These are phyloP conservation scores for Pluvialis apricaria DNA, from an alignment of 2,113 vertebrate species.

Conservation along the genomic window DNA sequence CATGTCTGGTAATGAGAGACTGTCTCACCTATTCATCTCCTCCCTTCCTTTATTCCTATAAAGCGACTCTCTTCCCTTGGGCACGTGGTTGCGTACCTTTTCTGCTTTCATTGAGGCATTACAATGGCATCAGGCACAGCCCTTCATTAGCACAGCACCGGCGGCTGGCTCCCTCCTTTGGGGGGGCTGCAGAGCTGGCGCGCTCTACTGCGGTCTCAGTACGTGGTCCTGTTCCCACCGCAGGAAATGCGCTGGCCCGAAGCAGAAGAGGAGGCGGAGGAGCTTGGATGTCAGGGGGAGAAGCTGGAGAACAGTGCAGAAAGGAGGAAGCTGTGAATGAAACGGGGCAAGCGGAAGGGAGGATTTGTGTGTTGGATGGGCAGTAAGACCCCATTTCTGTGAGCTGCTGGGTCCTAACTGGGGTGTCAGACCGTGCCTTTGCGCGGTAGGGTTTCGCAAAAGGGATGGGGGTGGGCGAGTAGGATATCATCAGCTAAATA, in stretches of 20 bases:
- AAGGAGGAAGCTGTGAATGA: background rate
- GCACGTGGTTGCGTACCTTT: background rate
- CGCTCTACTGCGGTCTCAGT: background rate
- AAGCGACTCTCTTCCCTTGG: background rate
- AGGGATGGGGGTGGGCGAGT: background rate
- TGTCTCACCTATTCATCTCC: constrained; percentile 14
- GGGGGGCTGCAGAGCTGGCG: background rate
- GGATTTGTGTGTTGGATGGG: background rate
- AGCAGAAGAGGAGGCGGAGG: background rate
- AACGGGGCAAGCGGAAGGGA: background rate
- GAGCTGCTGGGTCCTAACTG: background rate
- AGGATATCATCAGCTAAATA: background rate
- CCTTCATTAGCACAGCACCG: background rate
- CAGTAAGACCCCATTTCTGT: background rate
- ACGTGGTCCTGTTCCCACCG: background rate
- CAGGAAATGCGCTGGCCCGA: background rate
- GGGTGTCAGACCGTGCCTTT: background rate
- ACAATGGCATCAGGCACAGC: background rate
- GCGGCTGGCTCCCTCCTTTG: background rate
- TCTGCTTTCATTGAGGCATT: background rate
- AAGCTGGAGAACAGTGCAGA: background rate
- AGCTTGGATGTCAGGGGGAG: background rate
- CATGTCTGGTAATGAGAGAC: background rate
- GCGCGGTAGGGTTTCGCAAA: background rate
- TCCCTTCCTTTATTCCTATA: background rate